phyloP scores from a whole-genome alignment of 1,140 invertebrate genomes.

The Telenomus remus region DNA sequence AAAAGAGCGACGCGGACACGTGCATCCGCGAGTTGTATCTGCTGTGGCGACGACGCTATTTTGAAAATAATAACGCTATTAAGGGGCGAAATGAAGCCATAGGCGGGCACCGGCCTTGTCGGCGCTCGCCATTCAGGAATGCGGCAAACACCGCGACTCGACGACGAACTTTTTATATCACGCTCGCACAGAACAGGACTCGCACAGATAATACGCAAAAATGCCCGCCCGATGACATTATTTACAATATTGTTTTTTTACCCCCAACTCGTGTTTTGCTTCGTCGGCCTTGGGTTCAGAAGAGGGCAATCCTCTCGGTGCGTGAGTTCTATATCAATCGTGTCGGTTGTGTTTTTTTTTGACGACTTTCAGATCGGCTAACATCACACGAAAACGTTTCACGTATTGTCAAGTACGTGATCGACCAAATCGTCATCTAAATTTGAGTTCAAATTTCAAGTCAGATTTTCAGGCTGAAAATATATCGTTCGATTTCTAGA shows the following conservation, averaged over 20 bases:
- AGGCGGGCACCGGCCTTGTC: slow-evolving; percentile 30
- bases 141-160: slow-evolving; percentile 27
- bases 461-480: background rate
- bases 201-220: slow-evolving; percentile 50
- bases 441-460: too few relatives aligned
- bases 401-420: too few relatives aligned
- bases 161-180: slow-evolving; percentile 48
- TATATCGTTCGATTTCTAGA: background rate
- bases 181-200: slow-evolving; percentile 41
- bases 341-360: slow-evolving; percentile 27
- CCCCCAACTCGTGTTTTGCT: slow-evolving; percentile 32
- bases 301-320: slow-evolving; percentile 54
- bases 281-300: slow-evolving; percentile 42
- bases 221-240: slow-evolving; percentile 45
- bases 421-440: background rate
- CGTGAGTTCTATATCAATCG: slow-evolving; percentile 48
- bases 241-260: slow-evolving; percentile 55
- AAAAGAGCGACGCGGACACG: slow-evolving; percentile 9
- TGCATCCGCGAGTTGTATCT: background rate
- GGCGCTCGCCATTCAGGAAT: slow-evolving; percentile 37
- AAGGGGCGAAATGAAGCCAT: slow-evolving; percentile 37
- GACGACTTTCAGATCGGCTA: slow-evolving; percentile 25
- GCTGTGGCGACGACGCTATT: background rate
- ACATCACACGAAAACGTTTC: background rate
- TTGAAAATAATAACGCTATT: slow-evolving; percentile 41